These are phyloP conservation scores for Nettapus auritus DNA, from an alignment of 2,113 vertebrate species.

Conservation along the genomic window DNA sequence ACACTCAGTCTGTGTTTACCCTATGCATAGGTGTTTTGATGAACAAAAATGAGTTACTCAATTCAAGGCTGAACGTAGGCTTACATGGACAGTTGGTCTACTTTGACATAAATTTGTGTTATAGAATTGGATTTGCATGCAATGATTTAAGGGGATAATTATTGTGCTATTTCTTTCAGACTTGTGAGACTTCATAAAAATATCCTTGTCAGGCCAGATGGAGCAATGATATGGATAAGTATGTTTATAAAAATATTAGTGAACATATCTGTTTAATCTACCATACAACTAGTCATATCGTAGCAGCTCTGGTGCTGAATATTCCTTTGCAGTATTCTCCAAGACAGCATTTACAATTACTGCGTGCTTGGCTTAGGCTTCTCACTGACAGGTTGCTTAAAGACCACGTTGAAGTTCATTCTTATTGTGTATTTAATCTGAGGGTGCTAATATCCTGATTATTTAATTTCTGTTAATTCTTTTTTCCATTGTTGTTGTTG, in stretches of 20 bases:
- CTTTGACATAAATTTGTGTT: neutral
- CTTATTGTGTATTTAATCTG: neutral
- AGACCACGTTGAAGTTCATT: neutral
- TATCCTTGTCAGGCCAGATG: neutral
- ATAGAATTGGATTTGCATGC: neutral
- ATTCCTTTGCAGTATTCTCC: neutral
- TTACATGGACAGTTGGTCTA: neutral
- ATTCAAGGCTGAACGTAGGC: neutral
- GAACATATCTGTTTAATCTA: constrained; percentile 8
- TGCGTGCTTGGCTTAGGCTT: neutral
- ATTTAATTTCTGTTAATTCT: neutral
- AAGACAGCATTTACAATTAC: neutral
- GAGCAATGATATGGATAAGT: neutral
- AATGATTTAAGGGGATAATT: neutral
- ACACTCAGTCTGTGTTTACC: neutral
- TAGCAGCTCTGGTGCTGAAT: neutral
- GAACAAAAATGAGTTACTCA: neutral
- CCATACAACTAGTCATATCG: neutral
- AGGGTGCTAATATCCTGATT: neutral
- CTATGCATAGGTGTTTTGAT: neutral
- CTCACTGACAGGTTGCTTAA: neutral
- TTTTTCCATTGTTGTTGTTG: neutral
- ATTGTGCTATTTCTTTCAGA: neutral
- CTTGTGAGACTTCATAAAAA: neutral
- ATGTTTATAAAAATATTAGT: neutral